Evolutionary conservation across 2,113 vertebrate genomes (phyloP).

Genomic region (Caracal caracal): DNA sequence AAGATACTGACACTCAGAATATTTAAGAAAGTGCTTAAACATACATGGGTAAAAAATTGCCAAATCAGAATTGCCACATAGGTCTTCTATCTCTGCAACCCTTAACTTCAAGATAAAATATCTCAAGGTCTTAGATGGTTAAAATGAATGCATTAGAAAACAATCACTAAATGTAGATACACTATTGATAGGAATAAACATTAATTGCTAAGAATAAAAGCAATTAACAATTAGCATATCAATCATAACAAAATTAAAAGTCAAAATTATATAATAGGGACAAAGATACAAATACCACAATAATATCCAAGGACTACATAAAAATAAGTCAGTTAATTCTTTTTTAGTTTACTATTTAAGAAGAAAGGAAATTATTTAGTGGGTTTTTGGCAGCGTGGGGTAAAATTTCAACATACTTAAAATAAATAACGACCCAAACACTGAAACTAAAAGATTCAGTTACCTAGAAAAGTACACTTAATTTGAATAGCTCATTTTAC

Average conservation of each 20-base stretch:
- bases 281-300: background rate
- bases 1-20: background rate
- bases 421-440: background rate
- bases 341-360: background rate
- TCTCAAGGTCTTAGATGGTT: background rate
- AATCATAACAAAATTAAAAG: background rate
- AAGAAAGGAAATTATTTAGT: background rate
- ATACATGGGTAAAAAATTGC: background rate
- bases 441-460: background rate
- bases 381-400: rapidly evolving
- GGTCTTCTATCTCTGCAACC: background rate
- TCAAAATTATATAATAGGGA: background rate
- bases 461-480: background rate
- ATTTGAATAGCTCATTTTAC: background rate
- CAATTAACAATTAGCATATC: background rate
- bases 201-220: background rate
- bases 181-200: background rate
- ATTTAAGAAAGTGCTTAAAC: background rate
- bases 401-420: background rate
- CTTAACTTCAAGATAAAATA: background rate
- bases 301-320: background rate
- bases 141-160: background rate
- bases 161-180: background rate
- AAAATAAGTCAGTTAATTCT: background rate
- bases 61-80: background rate